Evolutionary conservation across 2,113 vertebrate species (phyloP).

Genomic region (Nibea albiflora): DNA sequence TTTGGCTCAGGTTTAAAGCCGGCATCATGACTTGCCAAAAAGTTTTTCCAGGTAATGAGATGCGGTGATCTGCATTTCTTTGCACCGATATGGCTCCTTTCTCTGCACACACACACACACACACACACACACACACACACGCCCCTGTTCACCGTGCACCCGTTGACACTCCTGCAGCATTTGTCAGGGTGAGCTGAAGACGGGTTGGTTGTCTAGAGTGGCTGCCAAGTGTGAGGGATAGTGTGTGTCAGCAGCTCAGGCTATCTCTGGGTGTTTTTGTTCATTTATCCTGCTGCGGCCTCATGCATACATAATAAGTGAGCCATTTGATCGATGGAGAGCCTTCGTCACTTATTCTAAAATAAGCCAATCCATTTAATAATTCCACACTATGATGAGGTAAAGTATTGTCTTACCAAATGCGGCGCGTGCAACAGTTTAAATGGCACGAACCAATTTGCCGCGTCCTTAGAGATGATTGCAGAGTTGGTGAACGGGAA

Average conservation of each 20-base stretch:
- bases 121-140: not conserved
- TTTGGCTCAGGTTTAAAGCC: constrained; percentile 14
- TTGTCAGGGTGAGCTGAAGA: constrained; percentile 70
- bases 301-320: constrained; percentile 65
- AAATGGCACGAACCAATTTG: not conserved
- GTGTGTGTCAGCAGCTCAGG: constrained; percentile 58
- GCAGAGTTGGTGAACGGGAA: not conserved
- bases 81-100: constrained; percentile 11
- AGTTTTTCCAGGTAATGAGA: constrained; percentile 46
- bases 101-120: constrained; percentile 10
- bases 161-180: constrained; percentile 61
- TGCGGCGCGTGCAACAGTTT: not conserved
- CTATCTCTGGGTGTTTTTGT: constrained; percentile 66
- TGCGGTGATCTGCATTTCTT: constrained; percentile 38
- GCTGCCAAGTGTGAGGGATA: constrained; percentile 69
- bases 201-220: constrained; percentile 52
- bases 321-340: constrained; percentile 53
- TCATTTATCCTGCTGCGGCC: constrained; percentile 57
- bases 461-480: constrained; percentile 9
- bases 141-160: constrained; percentile 18
- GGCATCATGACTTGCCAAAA: constrained; percentile 32
- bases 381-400: constrained; percentile 15
- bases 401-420: constrained; percentile 22
- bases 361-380: constrained; percentile 50
- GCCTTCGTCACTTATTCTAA: constrained; percentile 43